These are phyloP conservation scores for Arnoldichthys spilopterus DNA, from an alignment of 2,797 vertebrate genomes.

Conservation along the genomic window DNA sequence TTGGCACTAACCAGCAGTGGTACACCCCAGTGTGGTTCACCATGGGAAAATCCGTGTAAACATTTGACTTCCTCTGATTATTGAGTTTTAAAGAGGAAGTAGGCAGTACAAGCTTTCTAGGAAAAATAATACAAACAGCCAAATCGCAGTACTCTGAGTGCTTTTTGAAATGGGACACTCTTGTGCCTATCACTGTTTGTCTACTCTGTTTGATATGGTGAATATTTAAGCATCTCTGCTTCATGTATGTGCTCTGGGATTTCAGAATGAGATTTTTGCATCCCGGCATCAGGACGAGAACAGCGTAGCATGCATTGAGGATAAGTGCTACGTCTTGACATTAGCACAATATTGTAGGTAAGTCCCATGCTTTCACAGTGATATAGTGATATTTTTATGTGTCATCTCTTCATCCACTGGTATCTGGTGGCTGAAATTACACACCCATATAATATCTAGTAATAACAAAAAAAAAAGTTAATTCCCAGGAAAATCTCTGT, in stretches of 20 bases:
- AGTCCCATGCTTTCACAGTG: constrained; percentile 58
- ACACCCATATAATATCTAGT: no score
- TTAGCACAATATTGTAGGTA: constrained; percentile 99
- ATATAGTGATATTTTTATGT: no score
- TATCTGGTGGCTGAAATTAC: no score
- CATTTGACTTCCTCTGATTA: constrained; percentile 59
- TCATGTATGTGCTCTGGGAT: constrained; percentile 40
- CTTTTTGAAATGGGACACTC: constrained; percentile 44
- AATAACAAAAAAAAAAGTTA: no score
- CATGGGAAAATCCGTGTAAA: constrained; percentile 49
- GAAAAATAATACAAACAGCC: constrained; percentile 17
- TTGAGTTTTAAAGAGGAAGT: constrained; percentile 47
- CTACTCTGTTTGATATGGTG: constrained; percentile 9
- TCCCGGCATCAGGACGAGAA: constrained; percentile 98
- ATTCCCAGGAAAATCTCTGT: no score
- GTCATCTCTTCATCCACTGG: no score
- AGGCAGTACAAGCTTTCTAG: constrained; percentile 53
- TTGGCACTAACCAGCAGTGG: constrained; percentile 19
- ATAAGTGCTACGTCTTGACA: constrained; percentile 98
- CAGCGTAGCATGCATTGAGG: constrained; percentile 98
- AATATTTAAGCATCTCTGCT: constrained; percentile 31
- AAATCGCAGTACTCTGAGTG: constrained; percentile 33
- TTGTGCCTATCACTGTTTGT: constrained; percentile 15
- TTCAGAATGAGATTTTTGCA: constrained; percentile 97
- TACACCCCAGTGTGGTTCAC: constrained; percentile 22